Conservation (phyloP, 2,888 invertebrate species). For the Vanessa cardui region DNA sequence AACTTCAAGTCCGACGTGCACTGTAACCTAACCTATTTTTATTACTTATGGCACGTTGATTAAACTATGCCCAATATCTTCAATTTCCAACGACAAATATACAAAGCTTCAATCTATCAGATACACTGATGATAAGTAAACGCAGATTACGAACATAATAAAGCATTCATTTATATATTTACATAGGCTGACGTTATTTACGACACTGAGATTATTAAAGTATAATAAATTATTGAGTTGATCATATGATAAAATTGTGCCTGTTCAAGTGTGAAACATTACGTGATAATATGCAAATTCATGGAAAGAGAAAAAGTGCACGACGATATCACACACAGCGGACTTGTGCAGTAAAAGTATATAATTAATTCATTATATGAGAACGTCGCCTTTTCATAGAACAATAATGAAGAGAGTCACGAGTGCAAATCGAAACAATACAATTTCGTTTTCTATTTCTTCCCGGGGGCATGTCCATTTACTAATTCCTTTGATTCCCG, state of each 20-base stretch:
- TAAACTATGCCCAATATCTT: too few relatives aligned
- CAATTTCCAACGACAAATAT: too few relatives aligned
- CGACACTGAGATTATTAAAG: slow-evolving; percentile 1
- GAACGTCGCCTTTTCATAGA: background rate
- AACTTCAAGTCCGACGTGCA: too few relatives aligned
- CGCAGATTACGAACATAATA: too few relatives aligned
- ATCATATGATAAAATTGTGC: slow-evolving; percentile 39
- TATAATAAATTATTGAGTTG: slow-evolving; percentile 14
- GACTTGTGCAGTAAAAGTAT: slow-evolving; percentile 63
- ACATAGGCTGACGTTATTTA: too few relatives aligned
- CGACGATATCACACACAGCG: slow-evolving; percentile 44
- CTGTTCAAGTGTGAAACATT: slow-evolving; percentile 42
- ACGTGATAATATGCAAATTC: slow-evolving; percentile 65
- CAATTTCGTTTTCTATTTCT: slow-evolving; percentile 27
- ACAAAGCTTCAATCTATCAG: too few relatives aligned
- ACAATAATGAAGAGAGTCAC: background rate
- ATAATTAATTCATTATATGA: slow-evolving; percentile 22
- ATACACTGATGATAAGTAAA: too few relatives aligned
- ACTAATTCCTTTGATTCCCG: slow-evolving; percentile 19
- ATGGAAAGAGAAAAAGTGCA: slow-evolving; percentile 43
- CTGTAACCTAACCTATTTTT: too few relatives aligned
- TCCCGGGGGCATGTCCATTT: slow-evolving; percentile 17
- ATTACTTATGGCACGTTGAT: too few relatives aligned
- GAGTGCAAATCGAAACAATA: slow-evolving; percentile 3
- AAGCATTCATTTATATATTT: too few relatives aligned